phyloP scores from a whole-genome alignment of 2,888 invertebrate species.

The Protodeltote pygarga region DNA sequence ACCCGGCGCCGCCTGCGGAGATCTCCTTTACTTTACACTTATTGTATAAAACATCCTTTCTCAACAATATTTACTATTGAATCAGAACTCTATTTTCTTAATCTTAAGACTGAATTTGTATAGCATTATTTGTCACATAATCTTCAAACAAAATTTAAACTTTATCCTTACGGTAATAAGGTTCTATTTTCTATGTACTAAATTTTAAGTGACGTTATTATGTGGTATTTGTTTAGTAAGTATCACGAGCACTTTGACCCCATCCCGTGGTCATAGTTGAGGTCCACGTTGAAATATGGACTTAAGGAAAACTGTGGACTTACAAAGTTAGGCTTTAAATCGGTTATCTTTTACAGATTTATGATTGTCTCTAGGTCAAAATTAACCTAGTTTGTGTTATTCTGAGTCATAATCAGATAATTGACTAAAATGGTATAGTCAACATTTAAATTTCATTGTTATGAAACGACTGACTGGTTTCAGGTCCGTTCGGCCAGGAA shows the following conservation, averaged over 20 bases:
- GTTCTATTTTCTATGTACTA: background rate
- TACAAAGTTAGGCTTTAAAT: conserved; percentile 28
- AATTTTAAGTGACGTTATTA: conserved; percentile 14
- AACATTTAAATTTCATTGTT: no score
- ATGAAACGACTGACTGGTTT: no score
- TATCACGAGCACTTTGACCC: conserved; percentile 66
- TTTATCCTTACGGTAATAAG: accelerated
- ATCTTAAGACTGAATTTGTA: conserved; percentile 4
- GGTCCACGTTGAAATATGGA: conserved; percentile 62
- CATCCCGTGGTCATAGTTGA: conserved; percentile 65
- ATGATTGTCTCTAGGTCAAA: conserved; percentile 4
- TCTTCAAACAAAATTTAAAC: conserved; percentile 1
- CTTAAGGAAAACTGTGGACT: conserved; percentile 50
- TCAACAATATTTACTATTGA: background rate
- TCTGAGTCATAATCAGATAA: no score
- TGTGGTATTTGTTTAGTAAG: conserved; percentile 54
- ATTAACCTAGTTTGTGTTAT: no score
- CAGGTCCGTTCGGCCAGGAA: no score
- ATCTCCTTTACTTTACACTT: conserved; percentile 54
- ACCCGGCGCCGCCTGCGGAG: conserved; percentile 71
- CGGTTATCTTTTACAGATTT: conserved; percentile 21
- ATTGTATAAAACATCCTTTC: conserved; percentile 40
- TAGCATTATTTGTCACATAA: accelerated
- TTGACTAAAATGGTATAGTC: no score
- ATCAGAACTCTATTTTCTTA: conserved; percentile 1